phyloP scores from a whole-genome alignment of 2,888 invertebrate genomes.

The Volucella zonaria region DNA sequence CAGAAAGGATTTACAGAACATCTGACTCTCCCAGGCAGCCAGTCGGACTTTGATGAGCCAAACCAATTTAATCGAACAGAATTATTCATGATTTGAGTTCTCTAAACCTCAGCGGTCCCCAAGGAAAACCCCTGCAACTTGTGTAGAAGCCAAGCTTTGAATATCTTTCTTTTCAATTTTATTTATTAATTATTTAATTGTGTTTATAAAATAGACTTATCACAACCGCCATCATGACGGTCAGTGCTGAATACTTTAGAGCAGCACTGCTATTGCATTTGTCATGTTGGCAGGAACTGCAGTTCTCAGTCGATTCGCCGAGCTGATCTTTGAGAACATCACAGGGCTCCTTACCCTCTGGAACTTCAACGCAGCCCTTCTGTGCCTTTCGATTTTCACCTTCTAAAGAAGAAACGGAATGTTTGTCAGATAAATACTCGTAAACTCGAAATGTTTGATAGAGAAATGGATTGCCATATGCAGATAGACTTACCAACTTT shows the following conservation, averaged over 20 bases:
- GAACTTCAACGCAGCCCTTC: constrained; percentile 52
- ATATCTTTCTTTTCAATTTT: too few relatives aligned
- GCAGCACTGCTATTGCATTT: constrained; percentile 48
- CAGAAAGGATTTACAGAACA: too few relatives aligned
- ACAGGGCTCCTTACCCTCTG: constrained; percentile 15
- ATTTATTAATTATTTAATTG: not conserved
- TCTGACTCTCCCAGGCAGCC: too few relatives aligned
- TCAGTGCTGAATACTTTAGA: constrained; percentile 29
- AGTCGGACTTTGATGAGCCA: too few relatives aligned
- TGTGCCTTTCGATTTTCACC: constrained; percentile 2
- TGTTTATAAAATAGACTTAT: constrained; percentile 31
- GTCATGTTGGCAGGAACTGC: constrained; percentile 15
- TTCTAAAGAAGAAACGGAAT: not conserved
- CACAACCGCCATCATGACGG: constrained; percentile 19
- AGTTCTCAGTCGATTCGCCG: constrained; percentile 24
- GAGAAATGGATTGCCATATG: too few relatives aligned
- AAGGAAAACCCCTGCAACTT: too few relatives aligned
- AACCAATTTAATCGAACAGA: too few relatives aligned
- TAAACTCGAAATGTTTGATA: too few relatives aligned
- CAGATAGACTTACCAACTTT: constrained; percentile 12
- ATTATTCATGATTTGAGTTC: too few relatives aligned
- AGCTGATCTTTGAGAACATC: constrained; percentile 19
- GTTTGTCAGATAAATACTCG: not conserved
- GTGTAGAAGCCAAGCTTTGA: too few relatives aligned
- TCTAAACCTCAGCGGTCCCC: too few relatives aligned